These are phyloP conservation scores for Colius striatus DNA, from an alignment of 2,113 vertebrate genomes.

Conservation along the genomic window DNA sequence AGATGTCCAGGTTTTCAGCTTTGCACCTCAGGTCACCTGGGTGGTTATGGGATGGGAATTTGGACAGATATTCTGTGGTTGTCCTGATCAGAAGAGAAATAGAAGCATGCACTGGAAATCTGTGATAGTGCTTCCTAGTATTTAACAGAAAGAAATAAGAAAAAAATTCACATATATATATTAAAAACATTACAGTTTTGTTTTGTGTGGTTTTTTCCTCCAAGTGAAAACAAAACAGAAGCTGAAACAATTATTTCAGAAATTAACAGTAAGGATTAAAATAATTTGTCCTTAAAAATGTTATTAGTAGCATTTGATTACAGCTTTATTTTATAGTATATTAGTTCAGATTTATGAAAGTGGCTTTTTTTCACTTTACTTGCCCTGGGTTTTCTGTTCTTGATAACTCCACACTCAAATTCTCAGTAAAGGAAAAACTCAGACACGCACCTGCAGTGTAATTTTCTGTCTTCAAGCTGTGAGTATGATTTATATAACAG, in stretches of 20 bases:
- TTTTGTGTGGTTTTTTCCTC: background rate
- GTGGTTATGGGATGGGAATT: accelerated
- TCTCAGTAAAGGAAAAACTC: background rate
- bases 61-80: too few species aligned
- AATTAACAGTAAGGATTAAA: background rate
- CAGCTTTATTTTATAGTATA: background rate
- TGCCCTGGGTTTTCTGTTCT: background rate
- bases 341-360: background rate
- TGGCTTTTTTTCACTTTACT: background rate
- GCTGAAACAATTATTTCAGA: background rate
- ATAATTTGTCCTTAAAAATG: background rate
- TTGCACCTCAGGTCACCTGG: background rate
- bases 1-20: background rate
- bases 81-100: accelerated
- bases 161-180: background rate
- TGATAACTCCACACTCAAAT: background rate
- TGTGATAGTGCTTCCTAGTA: background rate
- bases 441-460: background rate
- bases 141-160: background rate
- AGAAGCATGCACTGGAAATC: background rate
- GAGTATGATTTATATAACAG: constrained; percentile 5
- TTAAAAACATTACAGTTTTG: too few species aligned
- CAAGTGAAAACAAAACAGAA: background rate
- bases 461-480: constrained; percentile 21
- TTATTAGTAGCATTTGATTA: background rate